Base-by-base conservation (phyloP, 2,888 invertebrate genomes). In the Drosophila merina region DNA sequence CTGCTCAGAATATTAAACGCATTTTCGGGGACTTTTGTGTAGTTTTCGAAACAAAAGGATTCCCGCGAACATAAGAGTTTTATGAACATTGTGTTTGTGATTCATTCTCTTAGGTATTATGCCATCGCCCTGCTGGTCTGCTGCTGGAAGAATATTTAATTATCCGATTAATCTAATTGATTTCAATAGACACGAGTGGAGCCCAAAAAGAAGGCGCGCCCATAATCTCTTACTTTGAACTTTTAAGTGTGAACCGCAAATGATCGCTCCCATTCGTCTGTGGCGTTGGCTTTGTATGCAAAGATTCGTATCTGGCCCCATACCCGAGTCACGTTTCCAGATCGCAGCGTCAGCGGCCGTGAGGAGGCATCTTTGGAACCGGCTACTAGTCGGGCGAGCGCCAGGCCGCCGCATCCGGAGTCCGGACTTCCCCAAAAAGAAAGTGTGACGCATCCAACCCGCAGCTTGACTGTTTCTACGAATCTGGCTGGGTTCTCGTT, bases 321-420 rank as follows among this genome's bases (percentile, higher is more conserved):
- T 73, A 66, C 51, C 64, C 25, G 66, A 66, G 69, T 78, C 86
- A 82, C 83, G 79, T 72, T 87, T 55, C 28, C 50, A 55, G 54
- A 60, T 42, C 64, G 55, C 49, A 36, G 38, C 70, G 69, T 73
- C 66, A 66, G 67, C 67, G 48, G 3, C 44, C 33, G 48, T 66
- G 56, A 51, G 56, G 48, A 55, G 64, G 73, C 64, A 55, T 44
- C 63, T 72, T 52, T 54, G 52, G 28, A 70, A 63, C 70, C 64
- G 73, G 70, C 26, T 44, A 42, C 26, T 44, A 42, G 30, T 45
- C 36, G 51, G 52, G 44, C 20, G 36, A 47, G 20, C 36, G 28
- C 54, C 38, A 30, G 3, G 7, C 5, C 14, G 26, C 26, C 40
- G 48, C 47, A 52, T 42, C 64, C 48, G 75, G 72, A 74, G 49